Evolutionary conservation across 2,888 invertebrate genomes (phyloP), one percentile per base, ranked within the genome.

Genomic region (Meliscaeva auricollis): DNA sequence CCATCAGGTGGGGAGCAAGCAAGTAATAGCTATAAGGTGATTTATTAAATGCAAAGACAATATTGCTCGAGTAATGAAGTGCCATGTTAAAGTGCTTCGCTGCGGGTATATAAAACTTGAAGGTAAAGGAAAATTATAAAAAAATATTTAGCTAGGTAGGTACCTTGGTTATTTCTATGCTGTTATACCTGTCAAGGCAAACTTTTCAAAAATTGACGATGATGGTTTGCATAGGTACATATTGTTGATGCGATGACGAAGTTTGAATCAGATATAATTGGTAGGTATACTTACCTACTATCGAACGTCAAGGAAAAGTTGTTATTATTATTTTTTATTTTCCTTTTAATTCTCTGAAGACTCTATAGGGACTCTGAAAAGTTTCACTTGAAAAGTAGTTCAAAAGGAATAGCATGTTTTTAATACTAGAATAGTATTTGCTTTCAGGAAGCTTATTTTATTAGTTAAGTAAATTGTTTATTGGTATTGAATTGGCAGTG

Each of bases 11-110:
- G 35, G 32, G 1, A 3, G 32, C 5, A 17, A 17, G 9, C 17
- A 20, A 15, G 26, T 68, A 56, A 58, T 68, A 48, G 48, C 52
- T 58, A 48, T 48, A 54, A 54, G 26, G 41, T 68, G 60, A 68
- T 52, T 68, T 75, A 75, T 80, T 62, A 80, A 74, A 80, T 62
- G 46, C 54, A 80, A 62, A 64, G 50, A 58, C 75, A 75, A 75
- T 70, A 69, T 78, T 83, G 60, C 48, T 22, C 56, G n/a, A 64
- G 68, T 78, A 77, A 83, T 83, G 78, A 78, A 78, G 83, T 74
- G 78, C 32, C 64, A 60, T 32, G 64, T 60, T 68, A 41, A 64
- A 83, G 75, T 80, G 74, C 70, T 66, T 56, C 64, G 70, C 70
- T 64, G 75, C 75, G 50, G 35, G 81, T 54, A 13, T 54, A 13